Evolutionary conservation across 1,140 invertebrate genomes (phyloP).

Genomic region (Muscidifurax raptorellus): DNA sequence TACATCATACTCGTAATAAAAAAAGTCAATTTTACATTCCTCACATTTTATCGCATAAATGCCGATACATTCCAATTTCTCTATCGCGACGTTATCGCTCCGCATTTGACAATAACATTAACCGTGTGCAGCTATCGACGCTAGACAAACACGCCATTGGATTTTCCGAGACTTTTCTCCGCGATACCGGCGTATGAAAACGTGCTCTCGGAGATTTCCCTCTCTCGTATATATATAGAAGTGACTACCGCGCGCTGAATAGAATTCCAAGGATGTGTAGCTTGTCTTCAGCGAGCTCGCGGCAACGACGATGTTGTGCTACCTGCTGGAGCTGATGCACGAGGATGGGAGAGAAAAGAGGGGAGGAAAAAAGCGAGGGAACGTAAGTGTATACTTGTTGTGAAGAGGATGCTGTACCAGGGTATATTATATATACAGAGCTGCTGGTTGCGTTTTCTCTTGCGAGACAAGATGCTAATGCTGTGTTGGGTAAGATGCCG

Average conservation of each 20-base stretch:
- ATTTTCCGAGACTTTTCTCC: background rate
- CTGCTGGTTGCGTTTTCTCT: background rate
- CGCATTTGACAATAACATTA: background rate
- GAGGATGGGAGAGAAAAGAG: background rate
- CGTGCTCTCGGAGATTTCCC: background rate
- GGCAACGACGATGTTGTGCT: background rate
- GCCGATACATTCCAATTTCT: no score
- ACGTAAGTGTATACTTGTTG: no score
- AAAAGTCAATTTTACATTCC: no score
- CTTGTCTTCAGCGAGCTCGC: background rate
- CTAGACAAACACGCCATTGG: background rate
- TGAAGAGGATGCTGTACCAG: background rate
- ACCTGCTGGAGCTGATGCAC: background rate
- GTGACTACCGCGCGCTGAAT: background rate
- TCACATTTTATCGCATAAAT: no score
- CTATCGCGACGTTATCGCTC: background rate
- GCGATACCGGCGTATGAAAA: background rate
- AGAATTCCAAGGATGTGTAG: background rate
- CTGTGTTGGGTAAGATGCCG: background rate
- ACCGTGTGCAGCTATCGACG: background rate
- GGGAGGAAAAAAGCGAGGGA: background rate
- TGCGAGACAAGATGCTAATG: background rate
- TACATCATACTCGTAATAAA: no score
- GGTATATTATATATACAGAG: background rate
- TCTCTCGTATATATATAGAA: background rate